Conservation (phyloP, 2,797 vertebrate genomes). For the Nyctibius grandis region DNA sequence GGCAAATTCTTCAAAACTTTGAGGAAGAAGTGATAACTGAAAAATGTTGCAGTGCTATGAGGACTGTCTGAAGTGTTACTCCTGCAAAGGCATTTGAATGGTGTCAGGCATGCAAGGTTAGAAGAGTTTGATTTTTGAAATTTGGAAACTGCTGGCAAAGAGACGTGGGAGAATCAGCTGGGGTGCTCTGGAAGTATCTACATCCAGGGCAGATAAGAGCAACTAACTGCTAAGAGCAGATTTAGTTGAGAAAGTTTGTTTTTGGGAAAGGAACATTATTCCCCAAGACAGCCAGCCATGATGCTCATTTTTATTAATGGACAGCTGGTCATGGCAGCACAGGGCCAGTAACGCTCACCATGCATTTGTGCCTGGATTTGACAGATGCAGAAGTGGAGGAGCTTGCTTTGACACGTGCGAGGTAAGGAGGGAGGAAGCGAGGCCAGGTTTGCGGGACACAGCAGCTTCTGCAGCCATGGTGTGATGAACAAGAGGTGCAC, state of each 20-base stretch:
- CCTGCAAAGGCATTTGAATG: neutral
- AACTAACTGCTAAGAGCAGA: neutral
- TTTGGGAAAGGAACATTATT: neutral
- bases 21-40: neutral
- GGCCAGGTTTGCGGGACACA: neutral
- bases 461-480: neutral
- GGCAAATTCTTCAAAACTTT: neutral
- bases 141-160: neutral
- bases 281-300: rapidly evolving
- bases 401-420: rapidly evolving
- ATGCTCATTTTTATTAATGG: neutral
- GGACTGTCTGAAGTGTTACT: neutral
- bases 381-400: neutral
- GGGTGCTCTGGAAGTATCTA: neutral
- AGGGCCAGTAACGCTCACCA: neutral
- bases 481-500: neutral
- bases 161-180: rapidly evolving
- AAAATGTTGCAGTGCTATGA: neutral
- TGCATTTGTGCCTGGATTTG: neutral
- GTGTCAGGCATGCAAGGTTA: neutral
- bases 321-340: neutral
- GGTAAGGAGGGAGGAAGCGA: neutral
- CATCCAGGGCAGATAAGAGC: neutral
- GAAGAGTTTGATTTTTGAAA: neutral
- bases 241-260: neutral